Base-by-base conservation (phyloP, 2,113 vertebrate genomes). In the Scytalopus superciliaris region DNA sequence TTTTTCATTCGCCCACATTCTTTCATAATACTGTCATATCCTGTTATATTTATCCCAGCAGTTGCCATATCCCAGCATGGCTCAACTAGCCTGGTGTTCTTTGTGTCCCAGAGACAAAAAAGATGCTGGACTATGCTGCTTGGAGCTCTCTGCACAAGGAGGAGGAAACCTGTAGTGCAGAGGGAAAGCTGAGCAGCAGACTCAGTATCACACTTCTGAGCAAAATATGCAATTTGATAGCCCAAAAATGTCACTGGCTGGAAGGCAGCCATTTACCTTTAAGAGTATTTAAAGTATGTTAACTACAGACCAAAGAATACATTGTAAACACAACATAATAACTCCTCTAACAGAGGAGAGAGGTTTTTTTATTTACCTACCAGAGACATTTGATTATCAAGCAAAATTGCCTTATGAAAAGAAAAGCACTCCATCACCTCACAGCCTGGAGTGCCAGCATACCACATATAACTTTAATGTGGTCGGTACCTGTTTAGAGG, bases 281-380 rank as follows among this genome's bases (percentile, higher is more conserved):
- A 81, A 95, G 97, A 97, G 96, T 97, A 97, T 97, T 97, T 95
- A 94, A 98, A 97, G 94, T 97, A 97, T 98, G 97, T 96, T 93
- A 85, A 74, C 83, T 86, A 97, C 94, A 96, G 97, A 96, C 97
- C 80, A 94, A 96, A 95, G 84, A 91, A 94, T 92, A 93, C 92
- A 96, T 96, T 96, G 96, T 96, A 97, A 98, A 98, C 92, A 97
- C 4, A 49, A 95, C 77, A 88, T 91, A 86, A 97, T 96, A 95
- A 96, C 79, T 93, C 42, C 93, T 97, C 92, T 93, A 73, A 81
- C 89, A 89, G 16, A 44, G 73, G 67, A 84, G 81, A 88, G 93
- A 97, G 87, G 76, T 70, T 91, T 95, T 47, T 84, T 57, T 97
- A 89, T 98, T 98, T 98, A 94, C 94, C 93, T 97, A 97, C 72